These are phyloP conservation scores for Sepioteuthis lessoniana DNA, from an alignment of 2,888 invertebrate species.

Conservation along the genomic window DNA sequence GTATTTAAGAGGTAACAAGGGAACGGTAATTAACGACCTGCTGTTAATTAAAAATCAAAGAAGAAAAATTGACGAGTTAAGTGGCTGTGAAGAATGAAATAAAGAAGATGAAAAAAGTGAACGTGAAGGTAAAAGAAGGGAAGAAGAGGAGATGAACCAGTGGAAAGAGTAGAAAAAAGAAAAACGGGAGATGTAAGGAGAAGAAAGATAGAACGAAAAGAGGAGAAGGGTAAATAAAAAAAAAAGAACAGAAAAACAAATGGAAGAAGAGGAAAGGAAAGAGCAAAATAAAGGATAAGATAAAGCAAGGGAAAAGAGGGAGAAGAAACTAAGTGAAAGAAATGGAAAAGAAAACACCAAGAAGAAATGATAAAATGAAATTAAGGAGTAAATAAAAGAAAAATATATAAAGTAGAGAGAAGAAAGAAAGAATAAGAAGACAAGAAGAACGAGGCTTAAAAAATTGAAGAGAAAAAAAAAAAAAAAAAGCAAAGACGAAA, in stretches of 20 bases:
- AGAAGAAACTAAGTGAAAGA: not conserved
- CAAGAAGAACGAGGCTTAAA: no score
- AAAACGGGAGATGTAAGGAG: not conserved
- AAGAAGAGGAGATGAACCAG: not conserved
- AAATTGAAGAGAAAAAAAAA: not conserved
- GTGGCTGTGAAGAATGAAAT: not conserved
- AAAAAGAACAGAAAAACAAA: not conserved
- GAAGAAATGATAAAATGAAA: not conserved
- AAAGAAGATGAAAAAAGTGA: not conserved
- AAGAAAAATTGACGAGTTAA: not conserved
- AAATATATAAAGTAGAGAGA: no score
- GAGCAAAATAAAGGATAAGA: no score
- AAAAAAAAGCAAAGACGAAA: not conserved
- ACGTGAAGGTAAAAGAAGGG: not conserved
- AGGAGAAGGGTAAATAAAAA: not conserved
- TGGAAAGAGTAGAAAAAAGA: not conserved
- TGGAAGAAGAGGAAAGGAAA: not conserved
- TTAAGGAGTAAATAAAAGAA: no score
- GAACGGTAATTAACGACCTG: not conserved
- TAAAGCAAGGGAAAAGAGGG: not conserved
- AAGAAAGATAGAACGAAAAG: not conserved
- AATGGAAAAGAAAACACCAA: not conserved
- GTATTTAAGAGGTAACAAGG: not conserved
- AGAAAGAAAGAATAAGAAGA: no score
- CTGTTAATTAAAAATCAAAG: not conserved